phyloP scores from a whole-genome alignment of 1,140 invertebrate species.

The Hylyphantes graminicola region DNA sequence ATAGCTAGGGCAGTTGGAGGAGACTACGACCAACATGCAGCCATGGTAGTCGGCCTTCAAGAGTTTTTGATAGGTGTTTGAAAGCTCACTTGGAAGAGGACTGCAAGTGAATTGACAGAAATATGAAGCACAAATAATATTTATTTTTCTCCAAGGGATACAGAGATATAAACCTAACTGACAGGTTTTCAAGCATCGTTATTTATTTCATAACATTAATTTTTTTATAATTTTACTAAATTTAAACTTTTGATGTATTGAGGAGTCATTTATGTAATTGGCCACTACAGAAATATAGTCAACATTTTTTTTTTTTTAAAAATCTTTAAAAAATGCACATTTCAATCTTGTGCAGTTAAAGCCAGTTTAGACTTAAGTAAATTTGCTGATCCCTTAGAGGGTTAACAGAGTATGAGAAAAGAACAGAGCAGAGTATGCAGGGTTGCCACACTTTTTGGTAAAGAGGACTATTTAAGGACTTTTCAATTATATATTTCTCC shows the following conservation, averaged over 20 bases:
- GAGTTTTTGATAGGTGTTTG: conserved; percentile 76
- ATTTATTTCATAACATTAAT: not conserved
- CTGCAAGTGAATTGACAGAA: not conserved
- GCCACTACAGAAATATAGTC: not conserved
- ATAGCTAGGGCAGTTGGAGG: conserved; percentile 77
- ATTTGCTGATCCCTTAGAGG: no score
- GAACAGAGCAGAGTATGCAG: no score
- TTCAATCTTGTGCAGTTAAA: no score
- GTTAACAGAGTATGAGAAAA: no score
- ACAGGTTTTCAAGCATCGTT: not conserved
- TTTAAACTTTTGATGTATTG: not conserved
- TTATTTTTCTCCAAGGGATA: no score
- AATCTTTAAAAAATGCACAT: no score
- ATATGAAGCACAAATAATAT: not conserved
- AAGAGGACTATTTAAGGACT: no score
- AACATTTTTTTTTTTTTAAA: no score
- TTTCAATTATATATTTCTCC: no score
- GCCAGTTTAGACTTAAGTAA: no score
- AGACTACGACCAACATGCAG: conserved; percentile 73
- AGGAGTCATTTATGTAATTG: not conserved
- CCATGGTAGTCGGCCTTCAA: conserved; percentile 86
- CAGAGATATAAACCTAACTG: not conserved
- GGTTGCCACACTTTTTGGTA: no score
- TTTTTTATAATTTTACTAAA: not conserved
- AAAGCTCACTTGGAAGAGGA: conserved; percentile 60